A percentile compares a stretch with the other conserved stretches of the same genome.
Evolutionary conservation across 1,140 invertebrate species (phyloP).

Genomic region (Geopemphigus sp.): DNA sequence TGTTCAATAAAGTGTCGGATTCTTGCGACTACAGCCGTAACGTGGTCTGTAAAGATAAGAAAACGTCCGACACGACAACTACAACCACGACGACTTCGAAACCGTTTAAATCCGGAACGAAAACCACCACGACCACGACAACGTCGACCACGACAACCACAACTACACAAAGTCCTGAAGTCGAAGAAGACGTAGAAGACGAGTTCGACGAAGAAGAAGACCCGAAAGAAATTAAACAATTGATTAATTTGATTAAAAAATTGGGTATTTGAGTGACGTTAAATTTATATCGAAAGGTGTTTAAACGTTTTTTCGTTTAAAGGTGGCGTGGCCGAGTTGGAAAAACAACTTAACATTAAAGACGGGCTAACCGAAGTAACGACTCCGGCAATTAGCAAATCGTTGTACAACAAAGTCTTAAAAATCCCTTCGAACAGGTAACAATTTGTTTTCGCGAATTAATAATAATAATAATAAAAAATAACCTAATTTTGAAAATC

Average conservation of each 20-base stretch:
- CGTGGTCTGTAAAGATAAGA: constrained; percentile 69
- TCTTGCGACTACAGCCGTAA: constrained; percentile 89
- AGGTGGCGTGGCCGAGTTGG: constrained; percentile 76
- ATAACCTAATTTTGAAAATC: too few species aligned
- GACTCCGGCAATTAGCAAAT: constrained; percentile 65
- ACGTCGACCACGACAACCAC: constrained; percentile 59
- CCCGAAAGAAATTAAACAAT: constrained; percentile 78
- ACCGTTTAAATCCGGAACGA: constrained; percentile 53
- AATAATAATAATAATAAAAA: background rate
- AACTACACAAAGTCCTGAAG: constrained; percentile 58
- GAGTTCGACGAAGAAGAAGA: constrained; percentile 65
- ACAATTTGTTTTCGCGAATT: constrained; percentile 19
- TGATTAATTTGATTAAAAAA: constrained; percentile 81
- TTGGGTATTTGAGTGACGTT: constrained; percentile 57
- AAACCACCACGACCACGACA: constrained; percentile 54
- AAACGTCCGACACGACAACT: constrained; percentile 54
- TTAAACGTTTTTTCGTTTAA: background rate
- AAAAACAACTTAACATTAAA: constrained; percentile 67
- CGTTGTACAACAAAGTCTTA: constrained; percentile 63
- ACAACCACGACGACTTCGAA: constrained; percentile 59
- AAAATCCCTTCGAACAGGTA: constrained; percentile 41
- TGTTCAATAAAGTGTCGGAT: constrained; percentile 86
- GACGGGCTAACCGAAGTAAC: constrained; percentile 59
- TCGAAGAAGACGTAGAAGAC: constrained; percentile 67
- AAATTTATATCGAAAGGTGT: background rate